Evolutionary conservation across 2,797 vertebrate species (phyloP).

Genomic region (Hippopotamyrus pictus): DNA sequence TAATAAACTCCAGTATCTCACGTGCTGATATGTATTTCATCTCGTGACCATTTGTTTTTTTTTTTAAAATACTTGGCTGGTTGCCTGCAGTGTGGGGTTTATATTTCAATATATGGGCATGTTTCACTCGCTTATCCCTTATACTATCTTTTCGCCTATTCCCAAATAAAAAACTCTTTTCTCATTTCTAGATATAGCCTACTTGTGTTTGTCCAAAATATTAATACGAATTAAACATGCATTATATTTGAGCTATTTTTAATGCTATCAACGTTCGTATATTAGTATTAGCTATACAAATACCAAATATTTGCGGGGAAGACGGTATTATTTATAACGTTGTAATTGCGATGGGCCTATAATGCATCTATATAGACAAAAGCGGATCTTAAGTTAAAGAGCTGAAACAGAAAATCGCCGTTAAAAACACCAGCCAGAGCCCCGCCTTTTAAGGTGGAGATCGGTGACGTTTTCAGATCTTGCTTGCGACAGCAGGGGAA

Average conservation of each 20-base stretch:
- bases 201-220: not conserved
- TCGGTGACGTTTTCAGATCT: constrained; percentile 32
- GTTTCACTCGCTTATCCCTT: not conserved
- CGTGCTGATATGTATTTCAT: not conserved
- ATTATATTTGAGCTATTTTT: not conserved
- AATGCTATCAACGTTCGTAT: not conserved
- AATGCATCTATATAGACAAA: not conserved
- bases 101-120: not conserved
- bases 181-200: not conserved
- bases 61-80: not conserved
- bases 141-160: not conserved
- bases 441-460: constrained; percentile 30
- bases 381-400: not conserved
- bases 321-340: not conserved
- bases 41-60: not conserved
- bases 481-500: not conserved
- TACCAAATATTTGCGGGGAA: not conserved
- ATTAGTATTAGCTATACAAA: not conserved
- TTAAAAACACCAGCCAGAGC: not conserved
- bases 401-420: not conserved
- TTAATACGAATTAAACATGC: not conserved
- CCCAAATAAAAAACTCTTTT: not conserved
- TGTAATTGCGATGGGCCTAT: not conserved
- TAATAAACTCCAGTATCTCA: not conserved
- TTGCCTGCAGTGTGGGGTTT: not conserved